Evolutionary conservation across 2,888 invertebrate genomes (phyloP).

Genomic region (Gymnosoma rotundatum): DNA sequence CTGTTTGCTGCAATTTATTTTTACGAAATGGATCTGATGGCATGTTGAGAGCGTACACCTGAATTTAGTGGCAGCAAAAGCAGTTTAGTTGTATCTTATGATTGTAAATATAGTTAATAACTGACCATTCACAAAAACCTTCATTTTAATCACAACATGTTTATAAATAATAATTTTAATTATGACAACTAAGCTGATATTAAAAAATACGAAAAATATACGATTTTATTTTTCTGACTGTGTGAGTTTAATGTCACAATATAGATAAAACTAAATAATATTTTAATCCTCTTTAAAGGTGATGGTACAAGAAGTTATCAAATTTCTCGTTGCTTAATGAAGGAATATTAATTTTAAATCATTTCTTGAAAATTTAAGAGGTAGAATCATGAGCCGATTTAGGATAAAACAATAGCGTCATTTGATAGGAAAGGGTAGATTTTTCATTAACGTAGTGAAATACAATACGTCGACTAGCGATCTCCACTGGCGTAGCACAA

Average conservation of each 20-base stretch:
- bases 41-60: conserved; percentile 65
- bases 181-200: conserved; percentile 72
- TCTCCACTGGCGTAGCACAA: too few relatives aligned
- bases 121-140: conserved; percentile 55
- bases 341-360: too few relatives aligned
- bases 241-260: conserved; percentile 30
- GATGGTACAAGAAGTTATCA: not conserved
- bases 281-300: not conserved
- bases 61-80: conserved; percentile 47
- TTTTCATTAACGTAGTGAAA: too few relatives aligned
- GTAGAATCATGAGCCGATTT: too few relatives aligned
- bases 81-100: conserved; percentile 10
- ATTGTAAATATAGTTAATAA: conserved; percentile 25
- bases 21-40: conserved; percentile 47
- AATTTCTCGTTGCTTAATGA: too few relatives aligned
- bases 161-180: conserved; percentile 75
- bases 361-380: too few relatives aligned
- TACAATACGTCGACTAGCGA: too few relatives aligned
- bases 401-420: too few relatives aligned
- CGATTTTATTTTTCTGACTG: conserved; percentile 17
- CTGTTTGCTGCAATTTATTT: conserved; percentile 34
- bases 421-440: too few relatives aligned
- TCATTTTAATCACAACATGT: conserved; percentile 72
- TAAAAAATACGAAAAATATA: conserved; percentile 52
- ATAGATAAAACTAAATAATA: conserved; percentile 19